A percentile compares a stretch with the other conserved stretches of the same genome.
Evolutionary conservation across 2,113 vertebrate species (phyloP).

Genomic region (Phylloscopus trochiloides): DNA sequence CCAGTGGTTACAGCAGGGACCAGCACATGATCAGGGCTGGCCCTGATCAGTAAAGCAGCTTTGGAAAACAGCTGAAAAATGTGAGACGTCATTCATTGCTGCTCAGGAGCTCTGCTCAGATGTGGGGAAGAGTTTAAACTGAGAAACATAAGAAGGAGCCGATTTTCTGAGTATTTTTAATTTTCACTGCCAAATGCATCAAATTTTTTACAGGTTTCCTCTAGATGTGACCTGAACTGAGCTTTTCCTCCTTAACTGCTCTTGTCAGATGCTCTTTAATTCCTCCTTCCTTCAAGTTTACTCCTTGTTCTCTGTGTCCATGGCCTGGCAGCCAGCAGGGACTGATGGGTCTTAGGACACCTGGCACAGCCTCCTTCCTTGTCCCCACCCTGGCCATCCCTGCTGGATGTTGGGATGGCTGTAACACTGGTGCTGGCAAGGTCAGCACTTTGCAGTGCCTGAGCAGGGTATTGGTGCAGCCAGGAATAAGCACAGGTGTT

Average conservation of each 20-base stretch:
- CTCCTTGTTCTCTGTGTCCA: neutral
- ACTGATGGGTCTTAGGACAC: fast-evolving
- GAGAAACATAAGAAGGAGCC: neutral
- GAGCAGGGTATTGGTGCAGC: neutral
- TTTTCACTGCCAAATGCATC: neutral
- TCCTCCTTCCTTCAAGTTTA: neutral
- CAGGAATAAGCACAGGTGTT: neutral
- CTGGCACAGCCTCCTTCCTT: neutral
- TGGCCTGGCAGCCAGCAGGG: neutral
- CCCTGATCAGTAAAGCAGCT: neutral
- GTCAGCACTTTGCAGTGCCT: neutral
- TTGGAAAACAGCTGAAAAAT: slow-evolving; percentile 16
- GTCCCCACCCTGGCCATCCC: neutral
- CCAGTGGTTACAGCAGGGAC: neutral
- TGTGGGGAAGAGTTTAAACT: neutral
- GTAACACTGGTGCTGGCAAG: neutral
- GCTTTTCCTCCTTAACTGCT: neutral
- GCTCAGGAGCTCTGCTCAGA: neutral
- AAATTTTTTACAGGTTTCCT: neutral
- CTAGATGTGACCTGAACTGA: neutral
- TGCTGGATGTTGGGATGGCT: neutral
- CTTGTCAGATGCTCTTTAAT: neutral
- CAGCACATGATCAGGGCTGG: neutral
- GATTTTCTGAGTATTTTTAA: neutral
- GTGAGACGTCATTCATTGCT: neutral